These are phyloP conservation scores for Agrochola lota DNA, from an alignment of 2,888 invertebrate genomes.

Conservation along the genomic window DNA sequence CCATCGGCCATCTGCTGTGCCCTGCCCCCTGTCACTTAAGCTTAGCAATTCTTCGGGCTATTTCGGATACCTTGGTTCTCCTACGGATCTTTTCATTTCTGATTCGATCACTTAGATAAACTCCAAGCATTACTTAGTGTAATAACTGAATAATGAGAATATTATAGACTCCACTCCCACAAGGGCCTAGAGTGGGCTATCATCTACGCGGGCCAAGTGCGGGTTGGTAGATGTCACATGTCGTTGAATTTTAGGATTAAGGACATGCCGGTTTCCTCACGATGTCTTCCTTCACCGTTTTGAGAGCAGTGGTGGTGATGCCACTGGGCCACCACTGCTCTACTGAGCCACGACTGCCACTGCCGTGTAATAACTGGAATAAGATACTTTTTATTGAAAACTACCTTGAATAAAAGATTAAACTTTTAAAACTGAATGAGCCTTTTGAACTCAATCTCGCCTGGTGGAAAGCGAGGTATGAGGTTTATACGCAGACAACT, in stretches of 20 bases:
- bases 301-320: too few species aligned
- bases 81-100: background rate
- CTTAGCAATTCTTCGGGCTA: background rate
- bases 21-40: background rate
- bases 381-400: background rate
- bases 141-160: too few species aligned
- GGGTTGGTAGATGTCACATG: too few species aligned
- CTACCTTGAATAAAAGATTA: background rate
- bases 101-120: background rate
- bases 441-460: background rate
- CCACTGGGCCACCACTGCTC: too few species aligned
- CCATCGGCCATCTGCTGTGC: background rate
- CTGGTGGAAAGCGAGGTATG: background rate
- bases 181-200: too few species aligned
- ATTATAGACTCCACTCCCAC: too few species aligned
- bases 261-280: too few species aligned
- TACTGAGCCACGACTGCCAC: too few species aligned
- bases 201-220: too few species aligned
- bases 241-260: too few species aligned
- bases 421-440: too few species aligned
- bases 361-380: background rate
- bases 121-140: background rate
- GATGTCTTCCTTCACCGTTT: too few species aligned
- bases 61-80: background rate
- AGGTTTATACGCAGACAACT: background rate